Evolutionary conservation across 2,113 vertebrate genomes (phyloP).

Genomic region (Phycodurus eques): DNA sequence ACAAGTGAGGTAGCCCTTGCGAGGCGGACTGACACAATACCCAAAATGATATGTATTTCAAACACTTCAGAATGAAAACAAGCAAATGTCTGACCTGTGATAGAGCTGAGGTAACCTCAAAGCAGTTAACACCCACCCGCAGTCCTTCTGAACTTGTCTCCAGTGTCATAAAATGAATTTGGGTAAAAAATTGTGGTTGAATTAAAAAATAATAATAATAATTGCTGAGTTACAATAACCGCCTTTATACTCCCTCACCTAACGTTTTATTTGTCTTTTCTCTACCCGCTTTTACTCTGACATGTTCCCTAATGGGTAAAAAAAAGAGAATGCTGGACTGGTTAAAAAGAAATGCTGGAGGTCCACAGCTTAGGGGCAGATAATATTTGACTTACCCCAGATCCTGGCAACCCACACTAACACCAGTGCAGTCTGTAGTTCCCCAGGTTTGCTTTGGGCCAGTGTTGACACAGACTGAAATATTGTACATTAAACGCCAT

Average conservation of each 20-base stretch:
- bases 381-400: neutral
- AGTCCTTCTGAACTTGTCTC: conserved; percentile 6
- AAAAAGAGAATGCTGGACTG: neutral
- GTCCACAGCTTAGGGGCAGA: neutral
- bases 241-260: neutral
- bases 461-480: neutral
- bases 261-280: neutral
- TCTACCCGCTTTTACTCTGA: neutral
- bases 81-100: conserved; percentile 7
- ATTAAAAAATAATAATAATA: neutral
- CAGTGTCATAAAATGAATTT: neutral
- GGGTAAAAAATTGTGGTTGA: neutral
- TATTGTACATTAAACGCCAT: neutral
- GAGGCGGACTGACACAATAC: neutral
- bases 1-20: neutral
- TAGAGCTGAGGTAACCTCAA: conserved; percentile 3
- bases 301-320: neutral
- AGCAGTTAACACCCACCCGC: conserved; percentile 10
- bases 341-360: neutral
- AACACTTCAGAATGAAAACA: neutral
- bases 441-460: neutral
- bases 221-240: neutral
- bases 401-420: neutral
- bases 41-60: neutral
- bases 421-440: neutral